Base-by-base conservation (phyloP, 2,797 vertebrate genomes). In the Sebastes melanostomus region DNA sequence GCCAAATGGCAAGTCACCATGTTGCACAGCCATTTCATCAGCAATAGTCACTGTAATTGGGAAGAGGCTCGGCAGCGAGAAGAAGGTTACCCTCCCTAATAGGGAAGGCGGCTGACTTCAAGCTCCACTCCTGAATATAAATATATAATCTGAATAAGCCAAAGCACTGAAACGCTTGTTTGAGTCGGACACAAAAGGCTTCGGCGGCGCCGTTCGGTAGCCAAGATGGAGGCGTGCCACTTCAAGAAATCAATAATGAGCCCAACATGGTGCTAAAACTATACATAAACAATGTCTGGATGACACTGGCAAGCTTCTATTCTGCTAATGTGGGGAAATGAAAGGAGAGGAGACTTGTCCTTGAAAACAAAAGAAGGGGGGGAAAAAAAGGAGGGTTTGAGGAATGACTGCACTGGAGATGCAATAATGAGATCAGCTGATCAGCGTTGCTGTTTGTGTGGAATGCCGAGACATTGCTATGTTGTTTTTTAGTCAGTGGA, bases 1-100 rank as follows among this genome's bases (percentile, higher is more conserved):
- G 94, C 90, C 90, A 87, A 92, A 93, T 91, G 93, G 93, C 93
- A 93, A 93, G 93, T 86, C 86, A 61, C 89, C 81, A 81, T 87
- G 86, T 93, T 93, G 92, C 93, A 86, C 85, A 83, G 88, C 88
- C 89, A 93, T 94, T 93, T 93, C 93, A 94, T 94, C 92, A 94
- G 91, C 91, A 73, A 71, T 70, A 89, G 88, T 82, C 82, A 29
- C 86, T 88, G 89, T 94, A 94, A 93, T 93, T 93, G 92, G 92
- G 83, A 89, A 88, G 85, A 86, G 85, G 76, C 80, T 90, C 81
- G 24, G 82, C 87, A 75, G 82, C 4, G 22, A 79, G 85, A 72
- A 84, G 84, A 92, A 91, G 92, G 92, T 92, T 93, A 91, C 81
- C 82, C 71, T 85, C 78, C 81, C 71, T 93, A 93, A 92, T 91